Evolutionary conservation across 2,888 invertebrate species (phyloP).

Genomic region (Atethmia centrago): DNA sequence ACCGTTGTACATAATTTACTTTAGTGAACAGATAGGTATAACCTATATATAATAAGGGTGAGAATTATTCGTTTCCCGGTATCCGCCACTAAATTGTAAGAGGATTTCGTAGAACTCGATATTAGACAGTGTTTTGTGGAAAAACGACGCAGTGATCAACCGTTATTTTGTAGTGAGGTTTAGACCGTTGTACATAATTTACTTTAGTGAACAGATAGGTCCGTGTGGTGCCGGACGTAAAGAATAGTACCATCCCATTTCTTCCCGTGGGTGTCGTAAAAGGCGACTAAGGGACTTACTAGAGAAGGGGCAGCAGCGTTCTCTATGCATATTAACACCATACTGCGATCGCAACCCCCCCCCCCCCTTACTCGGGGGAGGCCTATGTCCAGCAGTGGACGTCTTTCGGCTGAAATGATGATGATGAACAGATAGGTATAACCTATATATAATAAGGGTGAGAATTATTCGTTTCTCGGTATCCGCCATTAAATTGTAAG

Average conservation of each 20-base stretch:
- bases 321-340: too few species aligned
- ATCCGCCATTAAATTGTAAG: not conserved
- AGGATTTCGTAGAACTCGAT: not conserved
- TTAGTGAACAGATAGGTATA: constrained; percentile 8
- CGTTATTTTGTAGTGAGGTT: constrained; percentile 12
- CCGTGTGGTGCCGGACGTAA: too few species aligned
- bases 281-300: too few species aligned
- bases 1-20: constrained; percentile 44
- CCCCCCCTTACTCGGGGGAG: too few species aligned
- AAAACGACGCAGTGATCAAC: too few species aligned
- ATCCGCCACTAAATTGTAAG: not conserved
- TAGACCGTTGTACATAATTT: constrained; percentile 41
- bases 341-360: too few species aligned
- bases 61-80: constrained; percentile 18
- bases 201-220: constrained; percentile 22
- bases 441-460: not conserved
- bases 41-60: not conserved
- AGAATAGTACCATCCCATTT: too few species aligned
- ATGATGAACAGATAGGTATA: too few species aligned
- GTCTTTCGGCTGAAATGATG: too few species aligned
- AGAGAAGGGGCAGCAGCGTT: too few species aligned
- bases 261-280: too few species aligned
- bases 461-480: constrained; percentile 19
- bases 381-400: too few species aligned
- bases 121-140: not conserved